Evolutionary conservation across 2,113 vertebrate species (phyloP), one percentile per base, ranked within the genome.

Genomic region (Isichthys henryi): DNA sequence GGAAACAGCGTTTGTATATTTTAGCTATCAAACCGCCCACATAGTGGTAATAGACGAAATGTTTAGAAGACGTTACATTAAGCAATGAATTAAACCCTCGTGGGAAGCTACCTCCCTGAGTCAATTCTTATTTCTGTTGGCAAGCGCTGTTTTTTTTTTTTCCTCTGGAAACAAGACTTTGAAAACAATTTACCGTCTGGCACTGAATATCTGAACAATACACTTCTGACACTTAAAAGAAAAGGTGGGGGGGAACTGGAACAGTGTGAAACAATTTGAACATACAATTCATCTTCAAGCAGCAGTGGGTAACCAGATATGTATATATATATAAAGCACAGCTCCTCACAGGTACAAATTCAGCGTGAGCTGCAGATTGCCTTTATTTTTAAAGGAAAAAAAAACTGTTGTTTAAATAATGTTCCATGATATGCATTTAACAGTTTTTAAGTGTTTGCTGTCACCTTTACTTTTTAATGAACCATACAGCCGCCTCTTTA

Each of bases 381-480:
- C 85, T 66, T 48, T n/a, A 56, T 80, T 46, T 88, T 88, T n/a
- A 88, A 43, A 50, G 10, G 35, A 53, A 87, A 77, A 77, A 17
- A 77, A 49, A 11, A 43, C 8, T 23, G 9, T 56, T 56, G n/a
- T 50, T 66, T 77, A 62, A 88, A 88, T 48, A 48, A 82, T 74
- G 52, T 58, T 80, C 74, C 52, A n/a, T 85, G 87, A 66, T 70
- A 15, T 88, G 43, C 52, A 7, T 84, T 88, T 90, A 50, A 86
- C 74, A 49, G 74, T 45, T 58, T 9, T 74, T 53, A 43, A 89
- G 88, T 56, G 21, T 53, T 89, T 43, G 35, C 88, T 21, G 66
- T 89, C 53, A 35, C 88, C 19, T 56, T 56, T 83, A 66, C 48
- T 83, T 89, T 88, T 80, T 82, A 80, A 82, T 89, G 77, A 89